A percentile compares a stretch with the other conserved stretches of the same genome.
phyloP scores from a whole-genome alignment of 2,888 invertebrate species.

The Troides oblongomaculatus region DNA sequence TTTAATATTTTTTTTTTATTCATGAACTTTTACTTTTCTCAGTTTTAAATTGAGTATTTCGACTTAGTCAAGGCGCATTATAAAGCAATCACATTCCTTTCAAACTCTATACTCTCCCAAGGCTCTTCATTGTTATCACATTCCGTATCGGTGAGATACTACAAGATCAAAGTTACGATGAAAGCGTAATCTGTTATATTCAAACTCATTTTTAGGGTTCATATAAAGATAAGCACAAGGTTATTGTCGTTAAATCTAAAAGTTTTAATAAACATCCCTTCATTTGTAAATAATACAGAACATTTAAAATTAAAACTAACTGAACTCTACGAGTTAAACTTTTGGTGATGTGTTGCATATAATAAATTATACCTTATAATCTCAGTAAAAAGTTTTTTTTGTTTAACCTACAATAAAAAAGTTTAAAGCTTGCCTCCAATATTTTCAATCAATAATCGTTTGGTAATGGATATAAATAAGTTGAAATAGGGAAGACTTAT shows the following conservation, averaged over 20 bases:
- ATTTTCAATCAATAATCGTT: no score
- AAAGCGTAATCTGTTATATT: not conserved
- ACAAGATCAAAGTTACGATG: not conserved
- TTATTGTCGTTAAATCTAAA: not conserved
- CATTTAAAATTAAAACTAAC: no score
- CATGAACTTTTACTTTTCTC: not conserved
- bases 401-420: no score
- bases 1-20: not conserved
- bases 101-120: not conserved
- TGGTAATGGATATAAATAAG: no score
- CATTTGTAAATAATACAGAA: no score
- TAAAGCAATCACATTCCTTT: not conserved
- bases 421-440: no score
- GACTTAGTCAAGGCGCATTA: not conserved
- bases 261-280: no score
- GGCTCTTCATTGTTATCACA: slow-evolving; percentile 11
- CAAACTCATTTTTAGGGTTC: not conserved
- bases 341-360: no score
- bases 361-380: no score
- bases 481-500: no score
- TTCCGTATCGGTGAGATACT: slow-evolving; percentile 6
- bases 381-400: no score
- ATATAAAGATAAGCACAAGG: not conserved
- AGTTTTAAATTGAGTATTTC: not conserved
- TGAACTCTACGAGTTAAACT: no score